phyloP scores from a whole-genome alignment of 2,797 vertebrate genomes.

The Petrocephalus schoutedeni region DNA sequence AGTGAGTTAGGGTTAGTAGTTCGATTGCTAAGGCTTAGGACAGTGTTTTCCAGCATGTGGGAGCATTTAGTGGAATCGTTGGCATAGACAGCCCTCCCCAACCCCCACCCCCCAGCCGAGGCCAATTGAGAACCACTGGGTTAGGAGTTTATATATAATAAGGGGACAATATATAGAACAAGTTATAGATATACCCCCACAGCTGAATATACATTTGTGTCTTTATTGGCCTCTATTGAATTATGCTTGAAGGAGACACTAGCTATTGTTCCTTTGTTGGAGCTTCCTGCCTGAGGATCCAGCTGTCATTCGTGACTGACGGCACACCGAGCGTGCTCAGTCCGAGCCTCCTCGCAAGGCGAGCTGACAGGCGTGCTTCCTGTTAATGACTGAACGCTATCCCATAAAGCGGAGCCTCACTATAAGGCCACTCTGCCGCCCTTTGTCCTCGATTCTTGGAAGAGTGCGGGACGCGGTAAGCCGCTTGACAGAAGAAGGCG shows the following conservation, averaged over 20 bases:
- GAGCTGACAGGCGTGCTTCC: constrained; percentile 6
- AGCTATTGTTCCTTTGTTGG: neutral
- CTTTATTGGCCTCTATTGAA: neutral
- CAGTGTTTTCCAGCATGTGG: neutral
- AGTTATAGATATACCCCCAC: neutral
- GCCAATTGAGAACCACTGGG: neutral
- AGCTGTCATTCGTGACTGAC: constrained; percentile 27
- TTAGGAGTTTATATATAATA: neutral
- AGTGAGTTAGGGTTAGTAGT: neutral
- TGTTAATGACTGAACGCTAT: neutral
- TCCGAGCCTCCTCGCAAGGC: neutral
- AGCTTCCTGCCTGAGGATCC: neutral
- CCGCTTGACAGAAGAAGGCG: neutral
- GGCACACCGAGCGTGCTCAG: constrained; percentile 31
- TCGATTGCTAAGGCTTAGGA: neutral
- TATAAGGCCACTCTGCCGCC: neutral
- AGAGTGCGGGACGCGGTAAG: neutral
- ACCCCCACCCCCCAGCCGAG: too few species aligned
- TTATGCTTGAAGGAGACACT: neutral
- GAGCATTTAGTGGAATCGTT: too few species aligned
- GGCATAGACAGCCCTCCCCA: too few species aligned
- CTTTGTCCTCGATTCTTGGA: neutral
- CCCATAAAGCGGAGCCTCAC: neutral
- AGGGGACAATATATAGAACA: neutral
- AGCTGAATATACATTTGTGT: neutral